Conservation (phyloP, 1,140 invertebrate genomes). For the Cydia strobilella region DNA sequence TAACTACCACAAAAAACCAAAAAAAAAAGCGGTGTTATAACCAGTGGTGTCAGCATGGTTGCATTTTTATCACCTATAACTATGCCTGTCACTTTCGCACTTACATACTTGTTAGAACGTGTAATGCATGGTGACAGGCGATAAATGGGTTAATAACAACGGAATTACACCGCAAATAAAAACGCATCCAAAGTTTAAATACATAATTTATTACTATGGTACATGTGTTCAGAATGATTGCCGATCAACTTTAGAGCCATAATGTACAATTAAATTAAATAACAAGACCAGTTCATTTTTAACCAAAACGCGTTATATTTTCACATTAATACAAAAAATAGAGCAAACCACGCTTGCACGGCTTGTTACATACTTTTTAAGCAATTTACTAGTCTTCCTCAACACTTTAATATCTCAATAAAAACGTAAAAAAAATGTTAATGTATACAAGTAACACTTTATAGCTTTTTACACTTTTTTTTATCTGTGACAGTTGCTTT, state of each 20-base stretch:
- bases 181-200: slow-evolving; percentile 56
- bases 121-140: too few species aligned
- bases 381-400: slow-evolving; percentile 2
- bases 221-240: slow-evolving; percentile 69
- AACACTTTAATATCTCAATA: slow-evolving; percentile 54
- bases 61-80: too few species aligned
- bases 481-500: slow-evolving; percentile 55
- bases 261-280: slow-evolving; percentile 52
- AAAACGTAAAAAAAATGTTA: slow-evolving; percentile 74
- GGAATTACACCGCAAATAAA: slow-evolving; percentile 35
- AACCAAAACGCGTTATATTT: slow-evolving; percentile 25
- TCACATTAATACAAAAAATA: slow-evolving; percentile 24
- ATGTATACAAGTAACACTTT: slow-evolving; percentile 54
- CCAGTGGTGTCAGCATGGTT: too few species aligned
- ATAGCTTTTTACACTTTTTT: slow-evolving; percentile 53
- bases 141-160: too few species aligned
- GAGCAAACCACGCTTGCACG: slow-evolving; percentile 33
- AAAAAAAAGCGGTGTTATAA: too few species aligned
- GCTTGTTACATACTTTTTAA: slow-evolving; percentile 17
- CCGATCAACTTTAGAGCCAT: slow-evolving; percentile 51
- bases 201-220: slow-evolving; percentile 78
- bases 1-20: too few species aligned
- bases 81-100: too few species aligned
- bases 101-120: too few species aligned
- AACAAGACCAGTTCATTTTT: slow-evolving; percentile 44